These are phyloP conservation scores for Atherix ibis DNA, from an alignment of 2,888 invertebrate genomes.

Conservation along the genomic window DNA sequence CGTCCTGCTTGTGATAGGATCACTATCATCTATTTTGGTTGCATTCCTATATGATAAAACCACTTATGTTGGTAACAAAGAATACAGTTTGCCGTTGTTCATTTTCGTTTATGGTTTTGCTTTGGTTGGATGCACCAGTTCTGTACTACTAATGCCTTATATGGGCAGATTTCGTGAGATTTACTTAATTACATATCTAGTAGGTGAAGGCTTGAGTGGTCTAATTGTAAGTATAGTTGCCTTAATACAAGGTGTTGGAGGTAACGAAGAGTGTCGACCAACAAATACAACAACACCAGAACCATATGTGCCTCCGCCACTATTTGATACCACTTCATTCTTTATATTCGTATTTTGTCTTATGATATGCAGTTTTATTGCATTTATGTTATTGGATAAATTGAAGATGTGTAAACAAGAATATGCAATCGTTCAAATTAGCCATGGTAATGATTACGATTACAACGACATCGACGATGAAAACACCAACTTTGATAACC, in stretches of 20 bases:
- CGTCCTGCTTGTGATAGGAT: constrained; percentile 33
- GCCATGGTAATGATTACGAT: constrained; percentile 5
- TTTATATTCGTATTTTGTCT: constrained; percentile 42
- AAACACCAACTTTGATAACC: neutral
- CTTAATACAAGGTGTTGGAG: constrained; percentile 53
- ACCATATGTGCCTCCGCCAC: constrained; percentile 26
- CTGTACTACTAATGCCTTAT: constrained; percentile 63
- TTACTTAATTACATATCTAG: constrained; percentile 57
- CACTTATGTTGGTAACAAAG: constrained; percentile 29
- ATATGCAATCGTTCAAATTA: constrained; percentile 8
- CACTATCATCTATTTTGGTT: constrained; percentile 35
- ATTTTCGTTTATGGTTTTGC: constrained; percentile 46
- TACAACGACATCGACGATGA: constrained; percentile 1
- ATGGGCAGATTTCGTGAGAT: constrained; percentile 47
- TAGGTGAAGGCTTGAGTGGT: constrained; percentile 59
- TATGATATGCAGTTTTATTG: constrained; percentile 39
- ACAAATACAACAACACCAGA: constrained; percentile 19
- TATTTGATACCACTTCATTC: constrained; percentile 42
- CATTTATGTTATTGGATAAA: constrained; percentile 38
- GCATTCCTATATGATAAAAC: constrained; percentile 39
- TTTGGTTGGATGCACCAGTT: constrained; percentile 50
- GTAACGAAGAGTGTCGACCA: constrained; percentile 35
- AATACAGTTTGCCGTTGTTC: constrained; percentile 39
- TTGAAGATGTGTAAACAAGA: constrained; percentile 8
- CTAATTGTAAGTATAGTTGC: constrained; percentile 56